These are phyloP conservation scores for Colius striatus DNA, from an alignment of 2,113 vertebrate species.

Conservation along the genomic window DNA sequence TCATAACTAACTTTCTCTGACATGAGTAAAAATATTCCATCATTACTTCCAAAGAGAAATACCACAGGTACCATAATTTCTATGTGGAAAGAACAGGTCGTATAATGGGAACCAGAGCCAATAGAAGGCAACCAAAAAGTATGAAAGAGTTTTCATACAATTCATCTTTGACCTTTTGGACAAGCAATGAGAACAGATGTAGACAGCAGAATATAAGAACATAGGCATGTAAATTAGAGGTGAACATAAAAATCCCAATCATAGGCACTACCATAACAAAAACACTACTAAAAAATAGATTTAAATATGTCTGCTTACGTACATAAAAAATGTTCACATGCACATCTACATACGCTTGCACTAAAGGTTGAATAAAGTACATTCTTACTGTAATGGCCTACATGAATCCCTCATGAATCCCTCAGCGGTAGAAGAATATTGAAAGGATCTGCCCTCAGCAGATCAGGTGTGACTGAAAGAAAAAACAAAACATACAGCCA, in stretches of 20 bases:
- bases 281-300: background rate
- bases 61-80: background rate
- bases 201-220: background rate
- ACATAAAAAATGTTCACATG: background rate
- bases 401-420: background rate
- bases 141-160: background rate
- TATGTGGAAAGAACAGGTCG: background rate
- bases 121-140: background rate
- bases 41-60: background rate
- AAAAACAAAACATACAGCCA: background rate
- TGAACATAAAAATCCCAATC: background rate
- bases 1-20: background rate
- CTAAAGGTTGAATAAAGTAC: background rate
- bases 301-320: background rate
- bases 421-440: background rate
- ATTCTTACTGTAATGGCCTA: background rate
- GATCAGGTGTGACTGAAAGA: background rate
- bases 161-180: background rate
- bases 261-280: background rate
- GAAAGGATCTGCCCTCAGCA: background rate
- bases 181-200: background rate
- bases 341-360: background rate
- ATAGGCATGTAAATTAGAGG: background rate
- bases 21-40: background rate
- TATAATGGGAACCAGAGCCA: background rate